Evolutionary conservation across 1,140 invertebrate genomes (phyloP), one percentile per base, ranked within the genome.

Genomic region (Armadillidium nasatum): DNA sequence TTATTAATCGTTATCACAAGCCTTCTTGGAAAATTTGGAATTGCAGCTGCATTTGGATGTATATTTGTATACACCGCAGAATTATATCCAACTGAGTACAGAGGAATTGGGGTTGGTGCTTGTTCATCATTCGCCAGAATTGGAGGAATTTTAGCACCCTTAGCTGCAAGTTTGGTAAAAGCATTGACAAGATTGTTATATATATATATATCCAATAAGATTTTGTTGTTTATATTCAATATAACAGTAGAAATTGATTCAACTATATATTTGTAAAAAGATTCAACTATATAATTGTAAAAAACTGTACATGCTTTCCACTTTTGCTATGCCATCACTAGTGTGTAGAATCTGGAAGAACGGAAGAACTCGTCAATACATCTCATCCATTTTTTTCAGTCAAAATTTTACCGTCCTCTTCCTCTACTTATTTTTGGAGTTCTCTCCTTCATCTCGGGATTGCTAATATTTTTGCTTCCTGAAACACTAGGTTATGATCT

Each of bases 31-130:
- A 94, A 94, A 85, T 94, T 94, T 89, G 91, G 91, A 66, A 93
- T 94, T 81, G 93, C 92, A 0, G 92, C 91, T 0, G 90, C 91
- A 0, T 94, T 93, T 82, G 91, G 92, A 44, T 90, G 93, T 0
- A 93, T 95, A 77, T 95, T 95, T 85, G 92, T 94, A 0, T 94
- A 94, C 83, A 93, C 93, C 81, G 93, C 93, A 0, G 92, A 93
- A 84, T 82, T 93, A 4, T 93, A 93, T 82, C 92, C 92, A 0
- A 92, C 91, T 0, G 91, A 92, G 44, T 21, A 54, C n/a, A 22
- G 77, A 22, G 70, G 50, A 0, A 50, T 60, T 10, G 77, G 74
- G 6, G 44, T 78, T 10, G 77, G 77, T 23, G 33, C 45, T 15
- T 78, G 68, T 23, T 78, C 77, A 11, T 79, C 72, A 75, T 54